Evolutionary conservation across 92 coral and sea anemone genomes (phyloP), one percentile per base, ranked within the genome.

Genomic region (Paramuricea clavata): DNA sequence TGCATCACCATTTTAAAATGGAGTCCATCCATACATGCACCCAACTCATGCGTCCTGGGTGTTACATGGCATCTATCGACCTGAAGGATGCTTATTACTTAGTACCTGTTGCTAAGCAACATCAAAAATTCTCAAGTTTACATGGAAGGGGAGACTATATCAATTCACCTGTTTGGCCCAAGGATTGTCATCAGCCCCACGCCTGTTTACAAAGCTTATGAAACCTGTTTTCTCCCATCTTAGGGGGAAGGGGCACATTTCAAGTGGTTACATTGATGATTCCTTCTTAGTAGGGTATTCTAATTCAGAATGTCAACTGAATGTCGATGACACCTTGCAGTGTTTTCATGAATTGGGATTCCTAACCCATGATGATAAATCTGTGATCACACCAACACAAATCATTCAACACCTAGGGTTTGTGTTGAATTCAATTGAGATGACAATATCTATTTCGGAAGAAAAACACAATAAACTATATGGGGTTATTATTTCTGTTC

Each of bases 381-480:
- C 94, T 68, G 81, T 88, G 80, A 85, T 90, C 32, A 88, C 85
- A 39, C 92, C 94, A 49, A 88, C 90, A 49, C 88, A 88, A 75
- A 62, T 76, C 31, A 39, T 85, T 15, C 52, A 84, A 49, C 92
- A 83, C 72, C 76, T 88, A n/a, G 77, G 77, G 1, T 71, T 91
- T 84, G 80, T 72, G 47, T 68, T 88, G 25, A 91, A 88, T 42
- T 91, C 92, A 43, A 56, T 83, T 50, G 90, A 91, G 15, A 85
- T 84, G 94, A 84, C 92, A 36, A 76, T 88, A 21, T 68, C 87
- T 54, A 81, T 81, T 12, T 76, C 78, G 8, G 74, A 0, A 34
- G 91, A 72, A 1, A 84, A 84, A 59, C 44, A 69, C 76, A 26
- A 10, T 21, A 88, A 84, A 31, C 81, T 84, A 50, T 27, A 59